phyloP scores from a whole-genome alignment of 1,140 invertebrate species.

The Halictus rubicundus region DNA sequence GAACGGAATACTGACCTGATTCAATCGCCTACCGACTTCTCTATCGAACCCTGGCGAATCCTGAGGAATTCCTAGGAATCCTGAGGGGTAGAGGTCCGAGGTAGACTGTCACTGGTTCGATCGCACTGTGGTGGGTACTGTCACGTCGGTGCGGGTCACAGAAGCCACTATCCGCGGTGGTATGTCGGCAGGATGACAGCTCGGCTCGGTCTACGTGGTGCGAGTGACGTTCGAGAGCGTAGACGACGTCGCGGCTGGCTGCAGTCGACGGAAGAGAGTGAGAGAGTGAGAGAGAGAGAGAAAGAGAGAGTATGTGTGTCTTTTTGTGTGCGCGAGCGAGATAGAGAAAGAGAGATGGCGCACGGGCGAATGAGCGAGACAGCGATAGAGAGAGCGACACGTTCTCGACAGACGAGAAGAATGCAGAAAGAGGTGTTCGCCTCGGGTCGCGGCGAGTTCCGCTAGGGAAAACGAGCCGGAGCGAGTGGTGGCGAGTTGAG shows the following conservation, averaged over 20 bases:
- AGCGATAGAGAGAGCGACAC: slow-evolving; percentile 30
- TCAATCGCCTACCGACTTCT: too few species aligned
- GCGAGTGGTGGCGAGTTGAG: too few species aligned
- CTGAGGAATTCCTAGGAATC: too few species aligned
- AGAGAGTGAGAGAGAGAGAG: slow-evolving; percentile 33
- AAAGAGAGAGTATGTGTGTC: background rate
- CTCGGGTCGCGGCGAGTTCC: too few species aligned
- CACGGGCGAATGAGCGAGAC: slow-evolving; percentile 32
- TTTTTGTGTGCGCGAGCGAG: too few species aligned
- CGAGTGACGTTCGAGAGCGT: slow-evolving; percentile 58
- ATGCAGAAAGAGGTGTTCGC: slow-evolving; percentile 17
- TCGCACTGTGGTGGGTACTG: background rate
- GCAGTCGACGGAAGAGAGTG: slow-evolving; percentile 24
- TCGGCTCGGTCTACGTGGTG: slow-evolving; percentile 57
- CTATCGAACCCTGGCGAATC: too few species aligned
- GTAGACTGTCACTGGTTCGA: too few species aligned
- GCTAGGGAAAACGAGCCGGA: too few species aligned
- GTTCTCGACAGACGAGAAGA: slow-evolving; percentile 11
- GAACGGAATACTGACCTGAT: slow-evolving; percentile 8
- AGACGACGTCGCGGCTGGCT: slow-evolving; percentile 25
- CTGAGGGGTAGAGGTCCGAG: too few species aligned
- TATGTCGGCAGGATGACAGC: slow-evolving; percentile 50
- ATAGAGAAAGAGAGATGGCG: slow-evolving; percentile 34
- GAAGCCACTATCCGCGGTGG: slow-evolving; percentile 5
- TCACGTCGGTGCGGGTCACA: slow-evolving; percentile 18